These are phyloP conservation scores for Oscheius sp. DNA, from an alignment of 2,888 invertebrate species.

Conservation along the genomic window DNA sequence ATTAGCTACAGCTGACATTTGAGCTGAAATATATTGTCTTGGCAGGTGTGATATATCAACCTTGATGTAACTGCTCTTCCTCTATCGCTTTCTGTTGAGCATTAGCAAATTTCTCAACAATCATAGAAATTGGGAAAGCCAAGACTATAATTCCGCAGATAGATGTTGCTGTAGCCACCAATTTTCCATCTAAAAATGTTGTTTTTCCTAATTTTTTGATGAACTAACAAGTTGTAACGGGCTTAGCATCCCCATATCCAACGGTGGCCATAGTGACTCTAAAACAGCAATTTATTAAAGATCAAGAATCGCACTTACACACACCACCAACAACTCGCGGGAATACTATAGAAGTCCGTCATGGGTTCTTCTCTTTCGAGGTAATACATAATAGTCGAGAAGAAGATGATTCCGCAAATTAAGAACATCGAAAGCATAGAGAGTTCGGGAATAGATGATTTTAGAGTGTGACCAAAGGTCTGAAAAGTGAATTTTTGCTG, in stretches of 20 bases:
- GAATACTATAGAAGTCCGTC: conserved; percentile 67
- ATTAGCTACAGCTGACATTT: conserved; percentile 66
- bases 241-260: conserved; percentile 67
- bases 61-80: conserved; percentile 64
- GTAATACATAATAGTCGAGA: conserved; percentile 68
- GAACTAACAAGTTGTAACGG: conserved; percentile 59
- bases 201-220: background rate
- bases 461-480: conserved; percentile 69
- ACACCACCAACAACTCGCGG: conserved; percentile 70
- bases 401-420: conserved; percentile 69
- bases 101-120: conserved; percentile 68
- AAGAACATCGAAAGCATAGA: conserved; percentile 68
- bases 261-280: conserved; percentile 63
- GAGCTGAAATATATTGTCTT: conserved; percentile 51
- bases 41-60: conserved; percentile 34
- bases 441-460: conserved; percentile 63
- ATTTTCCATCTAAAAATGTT: conserved; percentile 62
- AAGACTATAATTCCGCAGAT: conserved; percentile 69
- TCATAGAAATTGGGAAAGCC: conserved; percentile 69
- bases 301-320: conserved; percentile 54
- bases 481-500: conserved; percentile 39
- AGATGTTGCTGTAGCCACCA: conserved; percentile 65
- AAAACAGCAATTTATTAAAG: conserved; percentile 27
- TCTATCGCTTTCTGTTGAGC: conserved; percentile 65
- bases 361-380: conserved; percentile 67